A percentile compares a stretch with the other conserved stretches of the same genome.
Conservation (phyloP, 2,113 vertebrate genomes). For the Gracilinanus agilis region DNA sequence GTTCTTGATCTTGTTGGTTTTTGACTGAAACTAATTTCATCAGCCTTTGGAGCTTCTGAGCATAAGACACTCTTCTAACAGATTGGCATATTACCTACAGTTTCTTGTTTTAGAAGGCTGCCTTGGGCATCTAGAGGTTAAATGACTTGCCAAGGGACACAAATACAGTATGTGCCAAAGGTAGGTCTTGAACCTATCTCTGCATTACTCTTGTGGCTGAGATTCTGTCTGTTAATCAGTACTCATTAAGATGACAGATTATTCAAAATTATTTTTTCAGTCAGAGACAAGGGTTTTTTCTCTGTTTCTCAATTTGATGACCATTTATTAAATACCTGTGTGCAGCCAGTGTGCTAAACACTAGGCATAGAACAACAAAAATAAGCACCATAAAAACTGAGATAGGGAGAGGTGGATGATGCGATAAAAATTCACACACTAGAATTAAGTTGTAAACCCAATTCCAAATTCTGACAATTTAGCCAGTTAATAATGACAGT, state of each 20-base stretch:
- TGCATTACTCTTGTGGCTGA: background rate
- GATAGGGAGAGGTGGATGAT: too few relatives aligned
- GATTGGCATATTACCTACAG: background rate
- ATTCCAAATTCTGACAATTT: rapidly evolving
- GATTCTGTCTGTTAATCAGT: background rate
- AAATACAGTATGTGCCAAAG: background rate
- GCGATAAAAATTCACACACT: background rate
- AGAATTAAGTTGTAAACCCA: background rate
- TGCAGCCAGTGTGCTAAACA: background rate
- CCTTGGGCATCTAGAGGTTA: background rate
- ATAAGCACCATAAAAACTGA: background rate
- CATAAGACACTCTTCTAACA: background rate
- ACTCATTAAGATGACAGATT: background rate
- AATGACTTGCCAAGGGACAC: background rate
- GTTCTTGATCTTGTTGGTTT: background rate
- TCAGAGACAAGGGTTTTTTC: background rate
- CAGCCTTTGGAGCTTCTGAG: background rate
- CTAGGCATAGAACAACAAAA: background rate
- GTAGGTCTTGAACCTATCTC: background rate
- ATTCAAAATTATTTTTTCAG: background rate
- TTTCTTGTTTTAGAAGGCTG: background rate
- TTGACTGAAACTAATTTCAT: background rate
- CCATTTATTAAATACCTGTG: background rate
- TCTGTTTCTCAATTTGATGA: background rate
- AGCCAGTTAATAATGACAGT: background rate